phyloP scores from a whole-genome alignment of 2,888 invertebrate genomes.

The Pristionchus mayeri region DNA sequence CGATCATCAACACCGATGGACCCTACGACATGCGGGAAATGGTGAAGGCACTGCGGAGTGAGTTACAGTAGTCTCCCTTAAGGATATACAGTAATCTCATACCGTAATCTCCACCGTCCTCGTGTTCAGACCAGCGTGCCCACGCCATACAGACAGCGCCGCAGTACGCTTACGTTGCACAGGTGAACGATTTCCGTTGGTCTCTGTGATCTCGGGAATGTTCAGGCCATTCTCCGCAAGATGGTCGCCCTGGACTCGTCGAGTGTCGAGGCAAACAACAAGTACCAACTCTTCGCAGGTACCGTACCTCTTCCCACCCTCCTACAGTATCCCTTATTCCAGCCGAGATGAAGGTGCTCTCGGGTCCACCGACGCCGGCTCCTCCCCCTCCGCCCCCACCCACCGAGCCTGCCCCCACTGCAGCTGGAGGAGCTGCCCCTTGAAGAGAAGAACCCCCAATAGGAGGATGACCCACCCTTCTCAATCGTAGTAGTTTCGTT shows the following conservation, averaged over 20 bases:
- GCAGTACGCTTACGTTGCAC: conserved; percentile 27
- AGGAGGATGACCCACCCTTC: neutral
- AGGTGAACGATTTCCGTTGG: neutral
- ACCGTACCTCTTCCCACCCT: neutral
- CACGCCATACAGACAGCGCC: conserved; percentile 39
- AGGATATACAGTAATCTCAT: too few relatives aligned
- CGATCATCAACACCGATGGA: neutral
- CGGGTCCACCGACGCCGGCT: neutral
- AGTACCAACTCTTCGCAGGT: conserved; percentile 38
- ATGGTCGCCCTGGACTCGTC: conserved; percentile 8
- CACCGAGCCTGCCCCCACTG: neutral
- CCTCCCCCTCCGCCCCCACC: neutral
- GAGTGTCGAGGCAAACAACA: neutral
- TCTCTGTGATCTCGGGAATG: neutral
- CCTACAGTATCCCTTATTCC: neutral
- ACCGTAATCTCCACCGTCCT: neutral
- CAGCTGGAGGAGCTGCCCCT: neutral
- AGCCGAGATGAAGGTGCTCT: conserved; percentile 33
- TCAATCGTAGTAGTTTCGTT: neutral
- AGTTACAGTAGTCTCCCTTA: neutral
- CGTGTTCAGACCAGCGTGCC: conserved; percentile 10
- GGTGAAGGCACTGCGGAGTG: neutral
- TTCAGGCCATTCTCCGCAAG: conserved; percentile 33
- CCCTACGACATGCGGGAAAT: conserved; percentile 28
- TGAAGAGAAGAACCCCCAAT: neutral